phyloP scores from a whole-genome alignment of 2,113 vertebrate genomes.

The Atractosteus spatula region DNA sequence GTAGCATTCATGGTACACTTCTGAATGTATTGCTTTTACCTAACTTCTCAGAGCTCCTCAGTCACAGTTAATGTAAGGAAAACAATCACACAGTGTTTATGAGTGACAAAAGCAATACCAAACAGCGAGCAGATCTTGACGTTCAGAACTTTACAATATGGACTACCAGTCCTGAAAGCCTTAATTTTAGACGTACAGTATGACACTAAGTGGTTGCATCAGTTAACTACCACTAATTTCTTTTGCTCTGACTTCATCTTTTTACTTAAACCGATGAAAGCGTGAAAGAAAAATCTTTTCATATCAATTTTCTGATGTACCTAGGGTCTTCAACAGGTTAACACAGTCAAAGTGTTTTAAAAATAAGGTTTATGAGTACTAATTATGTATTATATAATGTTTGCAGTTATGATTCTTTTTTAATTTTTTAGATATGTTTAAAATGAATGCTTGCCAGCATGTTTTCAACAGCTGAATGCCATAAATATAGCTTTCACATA shows the following conservation, averaged over 20 bases:
- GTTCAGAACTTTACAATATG: background rate
- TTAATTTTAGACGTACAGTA: conserved; percentile 22
- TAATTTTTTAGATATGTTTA: conserved; percentile 22
- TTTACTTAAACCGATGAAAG: too few relatives aligned
- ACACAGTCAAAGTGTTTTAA: background rate
- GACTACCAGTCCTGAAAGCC: conserved; percentile 25
- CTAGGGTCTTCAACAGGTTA: too few relatives aligned
- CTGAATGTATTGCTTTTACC: too few relatives aligned
- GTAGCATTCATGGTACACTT: too few relatives aligned
- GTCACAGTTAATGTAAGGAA: background rate
- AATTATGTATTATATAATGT: background rate
- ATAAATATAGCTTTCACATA: conserved; percentile 33
- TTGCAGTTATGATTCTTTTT: background rate
- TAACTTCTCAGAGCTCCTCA: background rate
- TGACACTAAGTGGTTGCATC: too few relatives aligned
- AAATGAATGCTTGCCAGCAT: conserved; percentile 37
- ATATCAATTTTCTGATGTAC: too few relatives aligned
- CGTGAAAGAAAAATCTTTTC: too few relatives aligned
- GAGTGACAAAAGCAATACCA: conserved; percentile 19
- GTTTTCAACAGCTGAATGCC: conserved; percentile 40
- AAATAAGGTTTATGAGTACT: background rate
- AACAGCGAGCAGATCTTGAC: conserved; percentile 16
- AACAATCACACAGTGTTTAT: background rate
- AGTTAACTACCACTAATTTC: too few relatives aligned
- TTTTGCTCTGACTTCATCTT: too few relatives aligned